Evolutionary conservation across 1,140 invertebrate genomes (phyloP), one percentile per base, ranked within the genome.

Genomic region (Pygmarrhopalites habei): DNA sequence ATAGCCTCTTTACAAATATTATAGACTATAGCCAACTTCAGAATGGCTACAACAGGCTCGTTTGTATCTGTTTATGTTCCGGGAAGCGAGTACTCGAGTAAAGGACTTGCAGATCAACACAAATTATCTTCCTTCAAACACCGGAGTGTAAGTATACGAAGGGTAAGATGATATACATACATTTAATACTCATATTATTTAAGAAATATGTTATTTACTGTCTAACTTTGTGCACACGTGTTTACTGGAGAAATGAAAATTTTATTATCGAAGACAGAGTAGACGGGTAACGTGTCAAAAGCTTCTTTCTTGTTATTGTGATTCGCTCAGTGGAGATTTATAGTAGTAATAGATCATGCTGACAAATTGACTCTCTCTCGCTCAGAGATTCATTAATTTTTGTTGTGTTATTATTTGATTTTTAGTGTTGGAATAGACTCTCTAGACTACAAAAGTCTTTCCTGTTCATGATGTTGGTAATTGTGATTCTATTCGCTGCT

Each of bases 391-490:
- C 52, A 2, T 35, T 26, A 29, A 15, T 14, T 23, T 49, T 21
- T 55, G n/a, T 28, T 12, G 51, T 25, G 23, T 58, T 52, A 35
- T 15, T 66, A 44, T 71, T 68, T 71, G 26, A 60, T 64, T 79
- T 80, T 30, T 71, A 91, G 88, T 79, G 82, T 75, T 91, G 88
- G 89, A 88, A 89, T 72, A 85, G 88, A 71, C 74, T 91, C 39
- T 89, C 89, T n/a, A 82, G 88, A 70, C 83, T 89, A 72, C 89
- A 90, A 75, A 80, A 85, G 43, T 88, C 84, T 72, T 77, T 88
- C 35, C 79, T 88, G 58, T 82, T 85, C 66, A 80, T 88, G 66
- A 70, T 82, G 60, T 58, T 81, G 41, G 71, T 82, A 60, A 80
- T 79, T 66, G 72, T 85, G 52, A 73, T 80, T 25, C 73, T 80